A percentile compares a stretch with the other conserved stretches of the same genome.
Conservation (phyloP, 2,888 invertebrate species). For the Torymus aiolomorphi region DNA sequence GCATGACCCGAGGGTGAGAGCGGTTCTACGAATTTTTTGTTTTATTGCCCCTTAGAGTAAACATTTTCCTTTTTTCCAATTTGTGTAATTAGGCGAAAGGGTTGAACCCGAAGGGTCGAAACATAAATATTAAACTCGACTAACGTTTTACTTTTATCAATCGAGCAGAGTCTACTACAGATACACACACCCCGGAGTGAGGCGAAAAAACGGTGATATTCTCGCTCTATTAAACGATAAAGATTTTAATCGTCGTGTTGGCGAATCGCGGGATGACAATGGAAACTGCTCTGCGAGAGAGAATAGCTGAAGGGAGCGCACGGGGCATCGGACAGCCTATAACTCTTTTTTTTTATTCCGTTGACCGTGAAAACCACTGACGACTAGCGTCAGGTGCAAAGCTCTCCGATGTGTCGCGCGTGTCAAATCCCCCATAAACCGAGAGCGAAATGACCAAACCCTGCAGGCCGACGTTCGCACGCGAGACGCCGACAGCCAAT, state of each 20-base stretch:
- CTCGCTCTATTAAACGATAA: constrained; percentile 37
- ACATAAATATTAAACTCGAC: constrained; percentile 33
- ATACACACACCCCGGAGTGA: too few relatives aligned
- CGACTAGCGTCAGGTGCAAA: constrained; percentile 69
- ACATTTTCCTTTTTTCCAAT: constrained; percentile 41
- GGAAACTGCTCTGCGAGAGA: constrained; percentile 10
- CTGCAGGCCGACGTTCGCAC: constrained; percentile 62
- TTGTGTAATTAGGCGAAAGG: constrained; percentile 44
- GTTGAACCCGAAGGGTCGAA: constrained; percentile 12
- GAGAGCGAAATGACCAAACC: constrained; percentile 64
- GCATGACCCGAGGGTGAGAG: not conserved
- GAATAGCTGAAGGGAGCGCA: constrained; percentile 26
- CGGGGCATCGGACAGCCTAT: constrained; percentile 33
- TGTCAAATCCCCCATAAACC: constrained; percentile 68
- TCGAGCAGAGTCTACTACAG: not conserved
- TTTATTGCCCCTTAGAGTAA: constrained; percentile 32
- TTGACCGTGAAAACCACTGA: constrained; percentile 67
- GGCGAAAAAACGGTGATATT: constrained; percentile 16
- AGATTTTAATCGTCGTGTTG: constrained; percentile 39
- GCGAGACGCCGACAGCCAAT: constrained; percentile 68
- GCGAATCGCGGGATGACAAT: constrained; percentile 29
- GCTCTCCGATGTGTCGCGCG: constrained; percentile 65
- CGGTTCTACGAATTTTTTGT: constrained; percentile 28
- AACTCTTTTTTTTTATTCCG: constrained; percentile 58
- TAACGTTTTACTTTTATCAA: constrained; percentile 10